Evolutionary conservation across 1,140 invertebrate genomes (phyloP).

Genomic region (Drosophila pseudoobscura): DNA sequence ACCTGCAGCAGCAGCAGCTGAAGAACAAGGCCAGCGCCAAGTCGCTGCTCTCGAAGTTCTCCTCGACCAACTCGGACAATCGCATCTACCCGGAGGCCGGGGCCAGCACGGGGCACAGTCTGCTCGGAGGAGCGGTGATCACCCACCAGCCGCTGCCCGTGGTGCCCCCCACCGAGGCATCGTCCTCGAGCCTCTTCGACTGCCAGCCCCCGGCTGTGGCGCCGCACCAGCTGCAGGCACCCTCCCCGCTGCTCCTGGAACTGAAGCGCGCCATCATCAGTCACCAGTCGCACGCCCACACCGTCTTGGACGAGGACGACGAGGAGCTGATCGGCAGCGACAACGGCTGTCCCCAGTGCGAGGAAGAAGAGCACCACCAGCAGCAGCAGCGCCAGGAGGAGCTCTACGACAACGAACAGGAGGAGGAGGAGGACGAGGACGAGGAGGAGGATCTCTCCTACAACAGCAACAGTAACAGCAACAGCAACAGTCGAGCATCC

Average conservation of each 20-base stretch:
- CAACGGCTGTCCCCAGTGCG: slow-evolving; percentile 44
- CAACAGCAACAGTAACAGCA: slow-evolving; percentile 5
- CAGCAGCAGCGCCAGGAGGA: slow-evolving; percentile 31
- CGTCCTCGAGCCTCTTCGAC: slow-evolving; percentile 46
- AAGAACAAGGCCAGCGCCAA: slow-evolving; percentile 75
- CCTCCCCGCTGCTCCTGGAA: slow-evolving; percentile 62
- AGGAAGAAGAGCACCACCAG: slow-evolving; percentile 20
- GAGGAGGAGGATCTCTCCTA: neutral
- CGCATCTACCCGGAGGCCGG: slow-evolving; percentile 74
- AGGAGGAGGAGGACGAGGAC: slow-evolving; percentile 26
- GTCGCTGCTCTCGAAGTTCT: slow-evolving; percentile 75
- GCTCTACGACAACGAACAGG: slow-evolving; percentile 32
- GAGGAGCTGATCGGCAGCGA: neutral
- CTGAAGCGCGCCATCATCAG: slow-evolving; percentile 75
- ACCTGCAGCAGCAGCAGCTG: slow-evolving; percentile 77
- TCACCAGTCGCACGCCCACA: slow-evolving; percentile 4
- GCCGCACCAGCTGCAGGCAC: slow-evolving; percentile 34
- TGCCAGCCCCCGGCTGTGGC: slow-evolving; percentile 46
- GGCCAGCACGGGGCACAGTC: slow-evolving; percentile 27
- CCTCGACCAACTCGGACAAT: slow-evolving; percentile 73
- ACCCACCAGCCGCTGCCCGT: slow-evolving; percentile 72
- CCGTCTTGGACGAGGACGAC: slow-evolving; percentile 4
- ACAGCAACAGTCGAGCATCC: slow-evolving; percentile 7
- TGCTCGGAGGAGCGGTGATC: slow-evolving; percentile 60
- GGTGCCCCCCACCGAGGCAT: slow-evolving; percentile 20